Evolutionary conservation across 2,888 invertebrate species (phyloP).

Genomic region (Diogma glabrata): DNA sequence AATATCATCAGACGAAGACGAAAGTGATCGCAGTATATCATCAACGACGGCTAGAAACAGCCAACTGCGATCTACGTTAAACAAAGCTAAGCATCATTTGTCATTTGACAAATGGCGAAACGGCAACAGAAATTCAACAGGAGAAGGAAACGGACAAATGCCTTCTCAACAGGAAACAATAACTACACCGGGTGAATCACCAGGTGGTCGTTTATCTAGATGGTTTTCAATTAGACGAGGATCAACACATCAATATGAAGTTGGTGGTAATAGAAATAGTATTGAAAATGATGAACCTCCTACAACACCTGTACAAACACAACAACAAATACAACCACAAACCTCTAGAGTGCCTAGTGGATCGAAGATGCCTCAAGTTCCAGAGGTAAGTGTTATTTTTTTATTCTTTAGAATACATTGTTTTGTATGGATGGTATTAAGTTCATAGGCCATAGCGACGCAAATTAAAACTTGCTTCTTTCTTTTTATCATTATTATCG

Average conservation of each 20-base stretch:
- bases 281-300: slow-evolving; percentile 22
- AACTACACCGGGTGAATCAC: slow-evolving; percentile 53
- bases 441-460: too few species aligned
- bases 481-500: too few species aligned
- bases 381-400: slow-evolving; percentile 48
- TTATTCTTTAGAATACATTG: neutral
- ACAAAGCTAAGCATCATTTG: slow-evolving; percentile 71
- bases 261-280: slow-evolving; percentile 37
- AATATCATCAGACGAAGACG: slow-evolving; percentile 51
- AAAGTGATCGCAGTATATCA: slow-evolving; percentile 30
- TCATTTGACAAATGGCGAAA: slow-evolving; percentile 58
- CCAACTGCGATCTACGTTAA: slow-evolving; percentile 66
- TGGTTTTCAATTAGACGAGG: slow-evolving; percentile 84
- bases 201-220: slow-evolving; percentile 65
- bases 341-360: slow-evolving; percentile 9
- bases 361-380: slow-evolving; percentile 64
- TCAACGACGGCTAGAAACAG: slow-evolving; percentile 44
- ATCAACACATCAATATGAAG: slow-evolving; percentile 72
- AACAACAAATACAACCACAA: slow-evolving; percentile 18
- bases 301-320: neutral
- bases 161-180: slow-evolving; percentile 25
- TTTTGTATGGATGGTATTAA: too few species aligned
- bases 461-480: too few species aligned
- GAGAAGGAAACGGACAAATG: slow-evolving; percentile 14
- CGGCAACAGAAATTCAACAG: slow-evolving; percentile 30